A percentile compares a stretch with the other conserved stretches of the same genome.
These are phyloP conservation scores for Sthenelais limicola DNA, from an alignment of 2,888 invertebrate genomes.

Conservation along the genomic window DNA sequence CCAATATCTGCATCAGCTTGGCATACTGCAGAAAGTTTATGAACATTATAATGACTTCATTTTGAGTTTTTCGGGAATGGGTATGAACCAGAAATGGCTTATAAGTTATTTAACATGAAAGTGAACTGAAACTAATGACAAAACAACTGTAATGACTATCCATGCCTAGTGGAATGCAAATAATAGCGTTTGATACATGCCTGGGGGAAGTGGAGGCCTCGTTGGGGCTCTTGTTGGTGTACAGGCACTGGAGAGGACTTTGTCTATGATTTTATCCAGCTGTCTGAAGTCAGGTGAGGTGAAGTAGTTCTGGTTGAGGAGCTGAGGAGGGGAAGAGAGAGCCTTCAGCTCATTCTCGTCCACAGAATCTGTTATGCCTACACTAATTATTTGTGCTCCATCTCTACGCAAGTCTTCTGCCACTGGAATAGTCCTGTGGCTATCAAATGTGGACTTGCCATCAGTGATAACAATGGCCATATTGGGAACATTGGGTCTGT, in stretches of 20 bases:
- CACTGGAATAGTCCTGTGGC: conserved; percentile 27
- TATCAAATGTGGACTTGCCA: conserved; percentile 37
- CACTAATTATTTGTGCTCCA: conserved; percentile 26
- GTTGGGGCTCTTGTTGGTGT: neutral
- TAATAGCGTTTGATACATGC: no score
- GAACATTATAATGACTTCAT: no score
- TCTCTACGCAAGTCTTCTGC: conserved; percentile 23
- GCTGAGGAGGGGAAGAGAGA: conserved; percentile 42
- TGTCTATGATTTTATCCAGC: conserved; percentile 10
- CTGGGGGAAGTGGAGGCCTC: neutral
- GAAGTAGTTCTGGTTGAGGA: conserved; percentile 51
- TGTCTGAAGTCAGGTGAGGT: conserved; percentile 47
- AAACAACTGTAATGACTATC: no score
- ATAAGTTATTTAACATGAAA: no score
- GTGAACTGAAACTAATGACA: no score
- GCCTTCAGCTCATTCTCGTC: conserved; percentile 41
- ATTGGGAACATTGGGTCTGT: conserved; percentile 40
- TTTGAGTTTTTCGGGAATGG: no score
- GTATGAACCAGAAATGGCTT: no score
- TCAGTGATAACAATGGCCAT: conserved; percentile 46
- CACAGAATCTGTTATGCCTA: conserved; percentile 42
- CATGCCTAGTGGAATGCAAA: no score
- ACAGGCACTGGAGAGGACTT: conserved; percentile 14
- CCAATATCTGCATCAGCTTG: conserved; percentile 30
- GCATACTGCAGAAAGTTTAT: conserved; percentile 6